Evolutionary conservation across 1,140 invertebrate genomes (phyloP), one percentile per base, ranked within the genome.

Genomic region (Lysiphlebus fabarum): DNA sequence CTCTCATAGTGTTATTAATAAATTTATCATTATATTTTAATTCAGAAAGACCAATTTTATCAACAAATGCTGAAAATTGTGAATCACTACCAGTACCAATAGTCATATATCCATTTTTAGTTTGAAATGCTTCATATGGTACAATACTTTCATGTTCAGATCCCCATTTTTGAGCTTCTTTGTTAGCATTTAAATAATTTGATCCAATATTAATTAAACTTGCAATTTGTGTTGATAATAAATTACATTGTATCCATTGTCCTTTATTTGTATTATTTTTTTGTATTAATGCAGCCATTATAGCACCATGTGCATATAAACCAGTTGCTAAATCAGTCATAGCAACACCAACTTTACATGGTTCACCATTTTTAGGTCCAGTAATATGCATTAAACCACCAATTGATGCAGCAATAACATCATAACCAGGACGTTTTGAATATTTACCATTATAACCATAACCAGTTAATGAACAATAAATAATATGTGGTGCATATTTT

Each of bases 401-500:
- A 56, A 95, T 82, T 0, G 93, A 96, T 7, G 94, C 88, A 10
- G 93, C 94, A 63, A 98, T 95, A 1, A 97, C 91, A 82, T 99
- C 96, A 80, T 97, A 98, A 55, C 96, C 96, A 17, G 93, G 90
- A 68, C 89, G 86, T 50, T 85, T 82, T 4, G 81, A 78, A 80
- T 97, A 98, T 0, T 94, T 94, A 2, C 96, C 96, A 48, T 83
- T 80, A 1, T 85, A 82, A 0, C 96, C 96, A 78, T 91, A 99
- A 0, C 95, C 96, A 60, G 92, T 94, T 41, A 99, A 85, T 0
- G 95, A 95, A 81, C 94, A 96, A 70, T 98, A 99, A 58, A 99
- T 88, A 9, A 99, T 81, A 44, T 84, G 81, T 0, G 93, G 91
- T 59, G 91, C 89, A 7, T 91, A 68, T 55, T 79, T 67, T 11